phyloP scores from a whole-genome alignment of 53 echinoderm and acorn worm genomes.

The Mesocentrotus franciscanus region DNA sequence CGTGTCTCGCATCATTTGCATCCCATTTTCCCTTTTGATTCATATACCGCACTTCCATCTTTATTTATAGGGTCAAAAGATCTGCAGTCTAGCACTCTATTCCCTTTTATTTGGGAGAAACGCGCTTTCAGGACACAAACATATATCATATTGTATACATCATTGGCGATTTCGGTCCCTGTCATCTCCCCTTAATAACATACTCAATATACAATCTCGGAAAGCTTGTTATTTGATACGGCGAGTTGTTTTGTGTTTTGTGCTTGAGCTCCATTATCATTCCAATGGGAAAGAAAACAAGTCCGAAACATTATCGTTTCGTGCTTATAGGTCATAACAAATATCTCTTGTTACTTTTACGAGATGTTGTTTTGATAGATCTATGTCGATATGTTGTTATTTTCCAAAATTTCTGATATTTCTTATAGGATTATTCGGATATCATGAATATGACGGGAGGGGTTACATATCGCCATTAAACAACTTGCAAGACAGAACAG shows the following conservation, averaged over 20 bases:
- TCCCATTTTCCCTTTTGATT: not conserved
- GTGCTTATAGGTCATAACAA: not conserved
- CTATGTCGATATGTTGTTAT: not conserved
- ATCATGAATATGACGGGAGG: not conserved
- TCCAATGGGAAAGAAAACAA: not conserved
- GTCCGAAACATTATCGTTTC: not conserved
- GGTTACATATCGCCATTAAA: not conserved
- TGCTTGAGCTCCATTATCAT: not conserved
- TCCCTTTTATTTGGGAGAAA: not conserved
- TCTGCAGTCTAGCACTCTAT: not conserved
- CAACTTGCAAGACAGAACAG: not conserved
- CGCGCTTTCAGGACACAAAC: not conserved
- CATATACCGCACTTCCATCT: slow-evolving; percentile 3
- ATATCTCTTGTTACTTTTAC: not conserved
- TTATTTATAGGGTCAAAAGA: not conserved
- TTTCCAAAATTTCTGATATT: not conserved
- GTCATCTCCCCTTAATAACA: not conserved
- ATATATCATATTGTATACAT: not conserved
- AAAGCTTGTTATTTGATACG: not conserved
- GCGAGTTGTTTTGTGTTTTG: not conserved
- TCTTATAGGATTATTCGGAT: not conserved
- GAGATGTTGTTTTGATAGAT: not conserved
- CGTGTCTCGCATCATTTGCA: not conserved
- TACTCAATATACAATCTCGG: not conserved
- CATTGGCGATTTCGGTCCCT: not conserved